Conservation (phyloP, 2,888 invertebrate genomes). For the Pristionchus arcanus region DNA sequence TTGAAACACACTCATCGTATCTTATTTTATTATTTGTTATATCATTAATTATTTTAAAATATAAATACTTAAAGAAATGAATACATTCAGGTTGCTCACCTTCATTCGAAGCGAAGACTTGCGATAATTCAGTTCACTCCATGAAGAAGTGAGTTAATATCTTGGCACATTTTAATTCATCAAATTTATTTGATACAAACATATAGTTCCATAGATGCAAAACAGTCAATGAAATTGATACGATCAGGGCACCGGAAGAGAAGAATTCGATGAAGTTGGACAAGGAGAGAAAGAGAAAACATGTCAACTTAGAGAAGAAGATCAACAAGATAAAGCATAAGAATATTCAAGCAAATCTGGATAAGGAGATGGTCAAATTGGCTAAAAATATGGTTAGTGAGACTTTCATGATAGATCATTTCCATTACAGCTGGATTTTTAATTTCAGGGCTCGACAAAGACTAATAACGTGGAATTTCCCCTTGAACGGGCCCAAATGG, state of each 20-base stretch:
- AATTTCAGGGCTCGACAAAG: too few species aligned
- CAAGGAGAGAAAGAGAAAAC: neutral
- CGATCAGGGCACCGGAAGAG: neutral
- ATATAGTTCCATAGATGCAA: neutral
- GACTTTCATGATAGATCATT: too few species aligned
- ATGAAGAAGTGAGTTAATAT: neutral
- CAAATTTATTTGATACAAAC: neutral
- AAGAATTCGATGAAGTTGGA: neutral
- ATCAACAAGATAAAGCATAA: neutral
- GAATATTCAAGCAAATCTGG: neutral
- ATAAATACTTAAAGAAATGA: too few species aligned
- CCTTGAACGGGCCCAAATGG: too few species aligned
- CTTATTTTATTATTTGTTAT: too few species aligned
- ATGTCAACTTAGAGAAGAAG: neutral
- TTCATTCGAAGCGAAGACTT: neutral
- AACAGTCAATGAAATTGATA: neutral
- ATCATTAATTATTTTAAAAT: too few species aligned
- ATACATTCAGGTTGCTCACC: neutral
- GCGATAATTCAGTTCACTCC: neutral
- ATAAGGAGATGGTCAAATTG: neutral
- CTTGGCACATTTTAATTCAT: too few species aligned
- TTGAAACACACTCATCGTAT: neutral
- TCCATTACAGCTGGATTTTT: too few species aligned
- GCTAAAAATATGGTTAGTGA: neutral
- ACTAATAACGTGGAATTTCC: too few species aligned